These are phyloP conservation scores for Campodea augens DNA, from an alignment of 1,140 invertebrate species.

Conservation along the genomic window DNA sequence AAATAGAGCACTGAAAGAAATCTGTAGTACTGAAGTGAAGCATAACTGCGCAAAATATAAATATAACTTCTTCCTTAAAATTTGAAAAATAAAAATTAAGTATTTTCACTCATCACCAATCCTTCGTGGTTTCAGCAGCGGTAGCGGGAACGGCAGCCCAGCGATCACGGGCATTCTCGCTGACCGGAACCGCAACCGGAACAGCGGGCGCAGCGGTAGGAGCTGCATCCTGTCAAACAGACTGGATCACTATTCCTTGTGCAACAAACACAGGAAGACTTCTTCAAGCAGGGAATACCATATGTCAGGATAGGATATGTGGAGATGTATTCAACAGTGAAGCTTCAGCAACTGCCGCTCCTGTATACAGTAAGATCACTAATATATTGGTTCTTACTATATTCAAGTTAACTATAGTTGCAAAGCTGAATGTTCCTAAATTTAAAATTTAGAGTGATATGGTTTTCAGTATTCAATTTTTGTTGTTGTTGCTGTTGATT, in stretches of 20 bases:
- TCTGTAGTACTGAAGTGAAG: too few relatives aligned
- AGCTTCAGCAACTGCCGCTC: slow-evolving; percentile 26
- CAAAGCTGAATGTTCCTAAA: too few relatives aligned
- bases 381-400: too few relatives aligned
- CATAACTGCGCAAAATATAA: too few relatives aligned
- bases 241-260: slow-evolving; percentile 60
- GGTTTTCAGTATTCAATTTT: too few relatives aligned
- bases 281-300: slow-evolving; percentile 19
- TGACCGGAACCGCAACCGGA: neutral
- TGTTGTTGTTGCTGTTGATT: too few relatives aligned
- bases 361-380: slow-evolving; percentile 47
- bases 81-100: too few relatives aligned
- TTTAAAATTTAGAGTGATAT: too few relatives aligned
- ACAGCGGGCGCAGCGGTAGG: slow-evolving; percentile 38
- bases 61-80: too few relatives aligned
- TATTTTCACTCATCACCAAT: too few relatives aligned
- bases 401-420: too few relatives aligned
- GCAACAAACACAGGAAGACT: slow-evolving; percentile 35
- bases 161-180: neutral
- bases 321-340: slow-evolving; percentile 48
- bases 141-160: neutral
- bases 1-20: too few relatives aligned
- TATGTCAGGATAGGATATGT: slow-evolving; percentile 48
- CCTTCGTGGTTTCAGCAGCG: neutral
- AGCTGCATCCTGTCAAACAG: slow-evolving; percentile 33